Percentiles rank a stretch among this genome's conserved stretches.
Evolutionary conservation across 2,888 invertebrate species (phyloP).

Genomic region (Erynnis tages): DNA sequence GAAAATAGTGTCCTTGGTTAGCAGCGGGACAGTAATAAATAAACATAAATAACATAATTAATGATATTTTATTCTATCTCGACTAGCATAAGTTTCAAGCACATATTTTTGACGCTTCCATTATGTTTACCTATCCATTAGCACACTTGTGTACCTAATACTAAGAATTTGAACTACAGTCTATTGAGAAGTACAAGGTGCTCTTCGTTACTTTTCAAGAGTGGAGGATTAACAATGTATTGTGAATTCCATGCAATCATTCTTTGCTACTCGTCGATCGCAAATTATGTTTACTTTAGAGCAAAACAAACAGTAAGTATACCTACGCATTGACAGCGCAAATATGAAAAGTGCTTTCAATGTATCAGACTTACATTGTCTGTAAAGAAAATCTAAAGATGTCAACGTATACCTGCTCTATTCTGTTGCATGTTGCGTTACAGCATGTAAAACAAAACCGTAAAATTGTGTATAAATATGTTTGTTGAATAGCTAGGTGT

Average conservation of each 20-base stretch:
- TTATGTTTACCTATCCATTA: constrained; percentile 1
- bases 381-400: constrained; percentile 1
- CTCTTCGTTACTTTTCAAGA: neutral
- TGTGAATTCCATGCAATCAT: constrained; percentile 5
- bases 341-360: constrained; percentile 11
- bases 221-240: constrained; percentile 7
- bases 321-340: neutral
- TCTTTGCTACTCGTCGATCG: constrained; percentile 13
- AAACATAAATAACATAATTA: too few species aligned
- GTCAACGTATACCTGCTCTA: neutral
- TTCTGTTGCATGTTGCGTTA: constrained; percentile 1
- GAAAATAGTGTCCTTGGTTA: too few species aligned
- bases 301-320: constrained; percentile 1
- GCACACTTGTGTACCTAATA: constrained; percentile 3
- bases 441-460: neutral
- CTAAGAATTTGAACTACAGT: neutral
- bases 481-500: neutral
- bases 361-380: constrained; percentile 10
- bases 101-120: too few species aligned
- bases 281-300: constrained; percentile 20
- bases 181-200: constrained; percentile 10
- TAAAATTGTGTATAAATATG: neutral
- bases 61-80: too few species aligned
- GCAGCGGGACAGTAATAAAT: too few species aligned
- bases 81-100: too few species aligned